Conservation (phyloP, 2,113 vertebrate genomes). For the Dicerorhinus sumatrensis region DNA sequence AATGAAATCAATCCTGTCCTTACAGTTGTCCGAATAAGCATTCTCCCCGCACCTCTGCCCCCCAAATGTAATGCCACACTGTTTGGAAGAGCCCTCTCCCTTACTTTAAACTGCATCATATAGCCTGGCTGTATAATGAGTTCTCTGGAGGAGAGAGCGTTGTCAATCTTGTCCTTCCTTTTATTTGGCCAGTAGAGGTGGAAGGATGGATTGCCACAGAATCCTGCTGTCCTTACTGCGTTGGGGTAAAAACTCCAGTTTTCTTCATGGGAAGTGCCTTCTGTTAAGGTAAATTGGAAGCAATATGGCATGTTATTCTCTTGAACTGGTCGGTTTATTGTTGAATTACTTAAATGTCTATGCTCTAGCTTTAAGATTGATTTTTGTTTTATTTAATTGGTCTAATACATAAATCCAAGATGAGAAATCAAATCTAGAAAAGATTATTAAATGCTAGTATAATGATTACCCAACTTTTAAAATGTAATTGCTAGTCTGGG, state of each 20-base stretch:
- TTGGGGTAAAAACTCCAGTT: constrained; percentile 99
- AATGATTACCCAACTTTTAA: not conserved
- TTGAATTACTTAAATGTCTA: constrained; percentile 27
- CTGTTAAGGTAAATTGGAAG: constrained; percentile 85
- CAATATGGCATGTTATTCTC: constrained; percentile 56
- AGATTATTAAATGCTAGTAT: not conserved
- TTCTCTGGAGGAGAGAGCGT: constrained; percentile 96
- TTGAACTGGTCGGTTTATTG: constrained; percentile 56
- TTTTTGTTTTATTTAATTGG: constrained; percentile 29
- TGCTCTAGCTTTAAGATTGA: not conserved
- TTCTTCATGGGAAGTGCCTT: constrained; percentile 97
- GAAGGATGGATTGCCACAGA: constrained; percentile 99
- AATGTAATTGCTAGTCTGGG: not conserved
- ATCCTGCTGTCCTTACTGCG: constrained; percentile 97
- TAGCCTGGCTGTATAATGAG: constrained; percentile 99
- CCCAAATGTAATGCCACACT: not conserved
- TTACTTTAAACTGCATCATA: constrained; percentile 99
- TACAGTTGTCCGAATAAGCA: constrained; percentile 2
- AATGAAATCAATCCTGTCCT: constrained; percentile 27
- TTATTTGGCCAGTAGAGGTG: constrained; percentile 99
- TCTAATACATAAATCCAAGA: constrained; percentile 19
- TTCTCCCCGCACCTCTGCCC: not conserved
- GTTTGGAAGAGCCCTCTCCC: constrained; percentile 58
- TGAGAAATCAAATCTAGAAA: not conserved
- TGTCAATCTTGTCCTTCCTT: constrained; percentile 96